Base-by-base conservation (phyloP, 2,797 vertebrate species). In the Lagocephalus sceleratus region DNA sequence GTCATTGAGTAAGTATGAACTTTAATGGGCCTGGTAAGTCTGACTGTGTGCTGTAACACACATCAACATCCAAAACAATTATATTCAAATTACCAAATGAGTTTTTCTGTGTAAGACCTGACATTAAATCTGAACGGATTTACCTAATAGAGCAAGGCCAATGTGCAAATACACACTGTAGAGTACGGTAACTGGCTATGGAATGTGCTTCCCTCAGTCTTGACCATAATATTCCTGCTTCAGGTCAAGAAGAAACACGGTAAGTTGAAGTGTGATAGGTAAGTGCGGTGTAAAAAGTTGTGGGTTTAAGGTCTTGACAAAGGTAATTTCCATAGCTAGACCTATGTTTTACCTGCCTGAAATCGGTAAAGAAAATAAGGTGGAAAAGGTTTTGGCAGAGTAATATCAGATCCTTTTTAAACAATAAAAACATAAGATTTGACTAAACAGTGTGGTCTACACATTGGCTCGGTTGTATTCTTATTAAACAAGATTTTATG, bases 51-150 rank as follows among this genome's bases (percentile, higher is more conserved):
- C 88, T 90, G 87, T 90, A 89, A 86, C 83, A 88, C 86, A 85
- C 77, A 86, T 88, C 71, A 82, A 84, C 85, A 87, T 75, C 68
- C 83, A 86, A 83, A 88, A 81, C 78, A 76, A 82, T 87, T 78
- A 71, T 73, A 83, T 87, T 78, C 71, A 82, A 84, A 87, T 86
- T 21, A 79, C 51, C 81, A 81, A 66, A 73, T 57, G 74, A 83
- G 91, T 92, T 92, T 95, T 94, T 94, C 91, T 93, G 91, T 97
- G 92, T 92, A 95, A 93, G 92, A 89, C 89, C 90, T 91, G 88
- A 85, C 65, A 81, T 82, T 66, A 59, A 81, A 78, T 63, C 65
- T 81, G 66, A 82, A 10, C 16, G 2, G 74, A 39, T 55, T 52
- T 5, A 14, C 29, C 71, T 56, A 59, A 77, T 64, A 60, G 66